phyloP scores from a whole-genome alignment of 2,113 vertebrate genomes.

The Grammomys dolichurus region DNA sequence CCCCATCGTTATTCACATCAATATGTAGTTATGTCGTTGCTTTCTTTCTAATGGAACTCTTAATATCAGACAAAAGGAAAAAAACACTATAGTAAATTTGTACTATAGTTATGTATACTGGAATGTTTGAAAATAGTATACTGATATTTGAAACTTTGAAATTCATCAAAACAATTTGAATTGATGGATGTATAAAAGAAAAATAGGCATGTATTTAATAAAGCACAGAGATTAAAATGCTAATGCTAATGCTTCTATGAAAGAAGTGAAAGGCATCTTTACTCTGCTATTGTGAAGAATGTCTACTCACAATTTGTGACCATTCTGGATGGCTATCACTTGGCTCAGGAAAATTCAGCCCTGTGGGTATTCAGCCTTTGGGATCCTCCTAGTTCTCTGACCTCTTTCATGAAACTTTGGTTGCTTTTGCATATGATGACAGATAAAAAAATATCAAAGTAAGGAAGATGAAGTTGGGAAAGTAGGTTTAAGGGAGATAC shows the following conservation, averaged over 20 bases:
- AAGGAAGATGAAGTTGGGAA: neutral
- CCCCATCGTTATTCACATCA: neutral
- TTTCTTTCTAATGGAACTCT: neutral
- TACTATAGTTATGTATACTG: neutral
- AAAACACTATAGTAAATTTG: neutral
- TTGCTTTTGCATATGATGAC: neutral
- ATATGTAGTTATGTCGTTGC: neutral
- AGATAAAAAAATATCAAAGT: neutral
- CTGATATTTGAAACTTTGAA: neutral
- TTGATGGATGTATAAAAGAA: neutral
- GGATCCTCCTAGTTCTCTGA: neutral
- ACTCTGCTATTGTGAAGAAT: neutral
- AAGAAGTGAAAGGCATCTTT: neutral
- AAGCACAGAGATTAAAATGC: neutral
- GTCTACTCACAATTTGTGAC: neutral
- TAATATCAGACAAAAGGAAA: neutral
- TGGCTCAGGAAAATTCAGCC: neutral
- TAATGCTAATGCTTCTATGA: neutral
- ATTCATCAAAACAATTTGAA: neutral
- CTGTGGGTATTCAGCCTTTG: neutral
- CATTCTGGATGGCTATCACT: neutral
- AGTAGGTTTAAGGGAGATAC: neutral
- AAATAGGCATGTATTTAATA: neutral
- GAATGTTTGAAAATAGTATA: neutral
- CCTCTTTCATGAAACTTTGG: neutral